Conservation (phyloP, 2,113 vertebrate species). For the Sinocyclocheilus anshuiensis region DNA sequence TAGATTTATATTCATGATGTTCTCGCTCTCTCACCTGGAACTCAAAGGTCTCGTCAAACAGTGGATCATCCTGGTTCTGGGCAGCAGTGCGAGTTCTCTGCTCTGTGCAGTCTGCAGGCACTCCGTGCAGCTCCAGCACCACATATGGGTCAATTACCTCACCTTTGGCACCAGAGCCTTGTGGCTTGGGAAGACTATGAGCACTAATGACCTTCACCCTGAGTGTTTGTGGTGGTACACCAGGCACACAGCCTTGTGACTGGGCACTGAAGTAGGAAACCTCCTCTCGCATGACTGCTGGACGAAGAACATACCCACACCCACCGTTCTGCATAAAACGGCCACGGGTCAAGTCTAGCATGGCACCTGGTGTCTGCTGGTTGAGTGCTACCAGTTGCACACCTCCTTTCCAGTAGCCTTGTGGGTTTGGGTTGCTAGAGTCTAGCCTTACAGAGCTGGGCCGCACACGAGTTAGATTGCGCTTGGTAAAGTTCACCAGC, state of each 20-base stretch:
- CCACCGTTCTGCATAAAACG: slow-evolving; percentile 94
- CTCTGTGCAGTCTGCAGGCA: slow-evolving; percentile 92
- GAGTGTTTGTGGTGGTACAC: slow-evolving; percentile 89
- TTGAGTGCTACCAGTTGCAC: slow-evolving; percentile 97
- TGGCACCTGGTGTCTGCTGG: slow-evolving; percentile 94
- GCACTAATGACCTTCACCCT: slow-evolving; percentile 97
- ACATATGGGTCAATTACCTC: slow-evolving; percentile 98
- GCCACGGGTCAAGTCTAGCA: slow-evolving; percentile 93
- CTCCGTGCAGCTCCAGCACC: slow-evolving; percentile 94
- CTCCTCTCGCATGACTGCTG: slow-evolving; percentile 91
- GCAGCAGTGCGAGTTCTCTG: slow-evolving; percentile 94
- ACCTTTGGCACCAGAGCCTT: slow-evolving; percentile 94
- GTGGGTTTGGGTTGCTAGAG: slow-evolving; percentile 96
- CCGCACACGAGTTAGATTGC: slow-evolving; percentile 87
- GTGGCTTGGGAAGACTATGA: slow-evolving; percentile 96
- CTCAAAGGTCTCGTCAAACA: slow-evolving; percentile 98
- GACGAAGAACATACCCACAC: slow-evolving; percentile 92
- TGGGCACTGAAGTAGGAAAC: slow-evolving; percentile 97
- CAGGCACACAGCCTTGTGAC: slow-evolving; percentile 91
- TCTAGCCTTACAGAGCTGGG: slow-evolving; percentile 93
- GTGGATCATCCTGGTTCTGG: slow-evolving; percentile 94
- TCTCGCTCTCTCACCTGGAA: slow-evolving; percentile 79
- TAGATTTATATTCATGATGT: not conserved
- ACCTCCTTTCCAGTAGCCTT: slow-evolving; percentile 97
- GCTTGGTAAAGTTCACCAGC: slow-evolving; percentile 95